Base-by-base conservation (phyloP, 1,140 invertebrate genomes). In the Sarcophaga peregrina region DNA sequence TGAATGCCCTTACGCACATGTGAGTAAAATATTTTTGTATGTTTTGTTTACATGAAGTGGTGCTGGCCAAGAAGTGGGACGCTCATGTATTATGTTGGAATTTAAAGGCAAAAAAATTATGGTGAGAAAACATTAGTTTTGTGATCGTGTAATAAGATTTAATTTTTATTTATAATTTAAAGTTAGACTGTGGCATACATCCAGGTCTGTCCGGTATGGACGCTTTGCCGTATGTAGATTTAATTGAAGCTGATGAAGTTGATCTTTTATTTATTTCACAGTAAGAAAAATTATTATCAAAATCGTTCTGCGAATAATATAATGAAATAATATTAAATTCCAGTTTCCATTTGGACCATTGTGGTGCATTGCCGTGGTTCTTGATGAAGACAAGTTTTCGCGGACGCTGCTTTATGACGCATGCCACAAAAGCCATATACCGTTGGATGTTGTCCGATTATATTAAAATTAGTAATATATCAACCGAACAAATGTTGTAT, bases 101-200 rank as follows among this genome's bases (percentile, higher is more conserved):
- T 99, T 99, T 90, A 99, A 99, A 93, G 98, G 98, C 13, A 99
- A 99, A 91, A 99, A 98, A 91, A 99, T 99, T 68, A 97, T 99
- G 97, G 95, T 96, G 92, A 91, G 86, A 58, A 46, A 5, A 50
- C 2, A 62, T 50, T 74, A 37, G 25, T 37, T 37, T 37, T 37
- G 52, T 62, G 13, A n/a, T 62, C 4, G 11, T 76, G 45, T 15
- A 3, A 76, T 15, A n/a, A 7, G 46, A n/a, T 46, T 75, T 47
- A 75, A 75, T 47, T 20, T 25, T 46, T 72, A 8, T 25, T 72
- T 72, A 37, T 37, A 37, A 80, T 58, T 82, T 54, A 62, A 86
- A 95, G 95, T 91, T 99, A 85, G 99, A 99, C 90, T 99, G 98
- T 92, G 98, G 99, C 0, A 99, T 99, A 85, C 99, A 99, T 91